Evolutionary conservation across 1,140 invertebrate genomes (phyloP), one percentile per base, ranked within the genome.

Genomic region (Heliconius eleuchia): DNA sequence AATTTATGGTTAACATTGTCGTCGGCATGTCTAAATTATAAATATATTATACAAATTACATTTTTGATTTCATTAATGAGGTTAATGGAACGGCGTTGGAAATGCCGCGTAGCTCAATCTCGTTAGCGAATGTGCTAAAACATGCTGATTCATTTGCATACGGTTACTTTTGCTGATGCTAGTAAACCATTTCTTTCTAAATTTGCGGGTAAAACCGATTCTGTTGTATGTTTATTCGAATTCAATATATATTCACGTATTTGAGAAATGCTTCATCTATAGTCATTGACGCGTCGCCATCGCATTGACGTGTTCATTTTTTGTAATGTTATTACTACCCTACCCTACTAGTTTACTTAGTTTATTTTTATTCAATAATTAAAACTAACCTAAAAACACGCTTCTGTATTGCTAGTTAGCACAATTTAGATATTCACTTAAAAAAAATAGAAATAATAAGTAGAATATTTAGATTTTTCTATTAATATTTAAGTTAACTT

Each of bases 71-170:
- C 72, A 34, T 73, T 85, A 93, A 89, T 89, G 92, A 93, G 93
- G 93, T 94, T 94, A 94, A 91, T 94, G 85, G 90, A 93, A 87
- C 91, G 85, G 81, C 87, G 85, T 85, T 91, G 85, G 84, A 88
- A 91, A 88, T 93, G 92, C 91, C 92, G 91, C 92, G 92, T 94
- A 89, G 92, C 86, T 86, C 82, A 87, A 79, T 90, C 84, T 89
- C 85, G 88, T 87, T 90, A 90, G 85, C 87, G 81, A 88, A 85
- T 84, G 81, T 79, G 80, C 80, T 87, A 90, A 92, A 93, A 93
- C 87, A 87, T 91, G 88, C 91, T 92, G 91, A 94, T 90, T 94
- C 92, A 92, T 94, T 94, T 89, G 86, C 90, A 93, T 93, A 92
- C 89, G 86, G 87, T 89, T 87, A 89, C 85, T 84, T 87, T 85